Evolutionary conservation across 2,113 vertebrate species (phyloP).

Genomic region (Grammomys dolichurus): DNA sequence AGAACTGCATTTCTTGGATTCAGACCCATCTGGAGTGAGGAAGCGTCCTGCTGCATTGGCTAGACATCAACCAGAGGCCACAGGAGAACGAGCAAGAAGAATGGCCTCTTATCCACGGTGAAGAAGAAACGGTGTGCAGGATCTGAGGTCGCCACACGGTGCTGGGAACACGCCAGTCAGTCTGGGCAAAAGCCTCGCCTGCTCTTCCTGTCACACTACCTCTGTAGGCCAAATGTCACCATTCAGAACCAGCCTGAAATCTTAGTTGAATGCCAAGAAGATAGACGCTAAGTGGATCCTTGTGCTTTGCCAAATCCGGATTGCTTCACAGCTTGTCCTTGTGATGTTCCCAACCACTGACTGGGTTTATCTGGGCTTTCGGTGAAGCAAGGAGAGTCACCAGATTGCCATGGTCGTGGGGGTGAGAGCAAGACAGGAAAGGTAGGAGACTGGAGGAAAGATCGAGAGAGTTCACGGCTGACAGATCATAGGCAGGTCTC

Average conservation of each 20-base stretch:
- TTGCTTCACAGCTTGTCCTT: background rate
- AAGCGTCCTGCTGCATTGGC: constrained; percentile 73
- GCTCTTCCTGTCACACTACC: background rate
- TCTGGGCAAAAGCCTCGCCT: background rate
- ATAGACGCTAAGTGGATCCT: background rate
- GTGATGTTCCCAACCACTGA: background rate
- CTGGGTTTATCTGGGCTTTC: background rate
- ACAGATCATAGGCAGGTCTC: background rate
- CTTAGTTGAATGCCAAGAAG: background rate
- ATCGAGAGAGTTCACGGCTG: background rate
- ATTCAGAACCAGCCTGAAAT: background rate
- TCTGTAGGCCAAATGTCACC: constrained; percentile 32
- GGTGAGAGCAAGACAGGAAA: background rate
- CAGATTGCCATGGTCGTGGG: background rate
- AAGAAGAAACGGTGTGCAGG: constrained; percentile 42
- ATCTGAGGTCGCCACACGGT: constrained; percentile 40
- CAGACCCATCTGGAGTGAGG: constrained; percentile 60
- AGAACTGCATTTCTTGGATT: constrained; percentile 65
- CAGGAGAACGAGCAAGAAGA: constrained; percentile 73
- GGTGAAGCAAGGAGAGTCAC: background rate
- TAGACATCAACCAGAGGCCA: constrained; percentile 58
- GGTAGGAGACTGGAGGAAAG: background rate
- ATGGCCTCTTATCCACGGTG: constrained; percentile 64
- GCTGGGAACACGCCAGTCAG: background rate
- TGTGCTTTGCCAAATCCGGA: background rate